Evolutionary conservation across 2,797 vertebrate genomes (phyloP).

Genomic region (Limosa lapponica): DNA sequence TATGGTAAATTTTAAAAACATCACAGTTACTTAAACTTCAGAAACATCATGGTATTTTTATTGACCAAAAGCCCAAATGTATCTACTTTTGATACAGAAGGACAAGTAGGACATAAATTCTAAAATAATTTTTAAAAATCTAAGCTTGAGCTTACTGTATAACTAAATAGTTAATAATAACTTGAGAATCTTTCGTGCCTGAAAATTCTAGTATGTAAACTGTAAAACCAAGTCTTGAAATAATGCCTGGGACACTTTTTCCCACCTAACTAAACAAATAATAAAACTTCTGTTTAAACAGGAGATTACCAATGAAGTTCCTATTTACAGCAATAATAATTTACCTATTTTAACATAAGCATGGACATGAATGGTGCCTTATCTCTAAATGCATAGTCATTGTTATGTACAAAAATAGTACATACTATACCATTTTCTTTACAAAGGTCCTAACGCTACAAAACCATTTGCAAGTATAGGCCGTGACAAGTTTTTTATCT

Average conservation of each 20-base stretch:
- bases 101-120: background rate
- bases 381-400: background rate
- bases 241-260: background rate
- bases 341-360: background rate
- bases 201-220: background rate
- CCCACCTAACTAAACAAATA: background rate
- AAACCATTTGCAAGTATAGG: background rate
- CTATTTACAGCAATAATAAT: background rate
- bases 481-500: background rate
- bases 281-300: background rate
- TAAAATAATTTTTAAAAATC: background rate
- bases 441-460: background rate
- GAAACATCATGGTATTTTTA: background rate
- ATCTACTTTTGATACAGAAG: background rate
- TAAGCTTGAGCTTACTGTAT: background rate
- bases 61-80: background rate
- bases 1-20: constrained; percentile 28
- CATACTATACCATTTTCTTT: background rate
- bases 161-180: background rate
- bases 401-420: background rate
- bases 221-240: background rate
- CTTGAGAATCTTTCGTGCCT: background rate
- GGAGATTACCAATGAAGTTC: background rate
- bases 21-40: constrained; percentile 1
- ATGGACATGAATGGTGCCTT: background rate